Conservation (phyloP, 1,140 invertebrate species). For the Drosophila aff. region DNA sequence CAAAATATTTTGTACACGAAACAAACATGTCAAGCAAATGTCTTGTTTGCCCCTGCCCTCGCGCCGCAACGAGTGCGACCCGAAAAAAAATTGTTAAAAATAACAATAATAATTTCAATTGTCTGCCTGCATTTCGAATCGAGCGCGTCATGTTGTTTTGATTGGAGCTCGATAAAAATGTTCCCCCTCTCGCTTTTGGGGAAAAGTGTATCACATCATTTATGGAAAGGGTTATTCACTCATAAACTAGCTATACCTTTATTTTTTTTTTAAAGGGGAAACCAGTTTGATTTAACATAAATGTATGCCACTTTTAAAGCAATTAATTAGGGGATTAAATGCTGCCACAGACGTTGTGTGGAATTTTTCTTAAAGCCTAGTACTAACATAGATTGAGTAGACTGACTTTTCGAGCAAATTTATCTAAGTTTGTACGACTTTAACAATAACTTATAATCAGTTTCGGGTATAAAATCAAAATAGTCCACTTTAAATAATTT, state of each 20-base stretch:
- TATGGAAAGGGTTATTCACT: constrained; percentile 37
- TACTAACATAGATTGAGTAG: too few species aligned
- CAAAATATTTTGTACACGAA: constrained; percentile 81
- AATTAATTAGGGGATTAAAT: constrained; percentile 37
- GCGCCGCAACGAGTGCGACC: constrained; percentile 8
- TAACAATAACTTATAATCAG: too few species aligned
- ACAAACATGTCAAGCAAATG: constrained; percentile 80
- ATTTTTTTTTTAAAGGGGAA: constrained; percentile 7
- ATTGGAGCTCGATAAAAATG: constrained; percentile 65
- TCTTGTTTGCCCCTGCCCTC: constrained; percentile 19
- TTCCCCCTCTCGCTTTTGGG: constrained; percentile 28
- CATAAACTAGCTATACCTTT: constrained; percentile 10
- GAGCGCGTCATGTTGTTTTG: constrained; percentile 72
- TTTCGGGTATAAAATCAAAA: too few species aligned
- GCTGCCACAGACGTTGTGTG: constrained; percentile 1
- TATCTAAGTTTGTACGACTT: too few species aligned
- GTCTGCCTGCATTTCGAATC: constrained; percentile 63
- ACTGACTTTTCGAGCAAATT: too few species aligned
- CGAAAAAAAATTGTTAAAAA: constrained; percentile 68
- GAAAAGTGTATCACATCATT: constrained; percentile 37
- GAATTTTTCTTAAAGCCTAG: neutral
- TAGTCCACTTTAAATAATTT: too few species aligned
- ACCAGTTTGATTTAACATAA: constrained; percentile 60
- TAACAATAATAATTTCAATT: constrained; percentile 78
- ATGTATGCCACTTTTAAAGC: constrained; percentile 24